Evolutionary conservation across 2,888 invertebrate species (phyloP).

Genomic region (Rotaria sp.): DNA sequence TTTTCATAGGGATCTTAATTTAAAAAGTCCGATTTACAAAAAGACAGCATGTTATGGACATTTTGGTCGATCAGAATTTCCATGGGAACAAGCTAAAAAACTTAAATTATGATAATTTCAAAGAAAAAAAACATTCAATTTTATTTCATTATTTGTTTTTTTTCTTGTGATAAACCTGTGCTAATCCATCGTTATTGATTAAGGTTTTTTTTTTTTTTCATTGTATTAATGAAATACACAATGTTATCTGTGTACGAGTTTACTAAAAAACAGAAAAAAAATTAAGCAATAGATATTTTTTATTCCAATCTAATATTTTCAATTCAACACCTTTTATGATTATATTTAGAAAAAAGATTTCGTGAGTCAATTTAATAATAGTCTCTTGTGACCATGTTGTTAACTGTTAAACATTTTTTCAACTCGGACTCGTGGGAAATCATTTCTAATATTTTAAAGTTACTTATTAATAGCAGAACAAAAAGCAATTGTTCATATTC

Average conservation of each 20-base stretch:
- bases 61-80: conserved; percentile 88
- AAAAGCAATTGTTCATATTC: too few relatives aligned
- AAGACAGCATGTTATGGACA: conserved; percentile 95
- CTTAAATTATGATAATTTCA: conserved; percentile 23
- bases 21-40: conserved; percentile 90
- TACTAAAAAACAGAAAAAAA: neutral
- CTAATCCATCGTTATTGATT: neutral
- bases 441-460: too few relatives aligned
- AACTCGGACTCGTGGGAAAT: too few relatives aligned
- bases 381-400: too few relatives aligned
- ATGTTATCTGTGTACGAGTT: neutral
- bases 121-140: neutral
- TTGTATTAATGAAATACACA: neutral
- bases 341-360: too few relatives aligned
- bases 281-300: neutral
- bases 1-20: conserved; percentile 55
- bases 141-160: neutral
- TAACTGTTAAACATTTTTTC: too few relatives aligned
- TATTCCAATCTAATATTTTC: too few relatives aligned
- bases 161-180: neutral
- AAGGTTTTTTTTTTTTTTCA: neutral
- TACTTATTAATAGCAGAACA: too few relatives aligned
- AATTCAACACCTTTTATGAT: too few relatives aligned
- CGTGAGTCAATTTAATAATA: too few relatives aligned
- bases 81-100: conserved; percentile 89